Percentiles rank a stretch among this genome's conserved stretches.
Evolutionary conservation across 2,113 vertebrate species (phyloP).

Genomic region (Microcebus griseorufus): DNA sequence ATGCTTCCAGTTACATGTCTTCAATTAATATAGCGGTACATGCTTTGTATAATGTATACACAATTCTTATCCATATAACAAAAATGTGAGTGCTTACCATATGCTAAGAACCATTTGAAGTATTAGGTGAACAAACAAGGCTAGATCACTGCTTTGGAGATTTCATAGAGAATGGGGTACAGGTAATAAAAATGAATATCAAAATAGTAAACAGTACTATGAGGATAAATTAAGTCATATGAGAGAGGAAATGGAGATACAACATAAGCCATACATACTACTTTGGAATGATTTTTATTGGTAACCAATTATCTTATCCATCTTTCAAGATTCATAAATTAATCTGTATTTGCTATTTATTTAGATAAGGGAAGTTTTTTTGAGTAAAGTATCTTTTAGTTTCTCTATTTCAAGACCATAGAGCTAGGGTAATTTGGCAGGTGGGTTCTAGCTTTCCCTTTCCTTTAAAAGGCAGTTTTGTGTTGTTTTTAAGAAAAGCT

Average conservation of each 20-base stretch:
- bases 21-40: not conserved
- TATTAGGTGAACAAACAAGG: not conserved
- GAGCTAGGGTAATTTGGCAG: not conserved
- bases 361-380: not conserved
- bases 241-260: not conserved
- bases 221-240: not conserved
- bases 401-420: not conserved
- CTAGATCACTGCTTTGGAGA: not conserved
- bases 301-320: not conserved
- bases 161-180: not conserved
- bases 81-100: not conserved
- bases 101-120: not conserved
- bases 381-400: not conserved
- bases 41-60: not conserved
- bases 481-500: not conserved
- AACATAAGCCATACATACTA: not conserved
- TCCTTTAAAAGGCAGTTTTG: not conserved
- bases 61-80: not conserved
- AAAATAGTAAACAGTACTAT: not conserved
- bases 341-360: not conserved
- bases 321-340: not conserved
- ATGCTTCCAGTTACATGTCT: not conserved
- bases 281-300: conserved; percentile 7
- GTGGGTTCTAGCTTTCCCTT: not conserved
- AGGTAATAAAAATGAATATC: not conserved